Conservation (phyloP, 1,140 invertebrate species). For the Brachionus angularis region DNA sequence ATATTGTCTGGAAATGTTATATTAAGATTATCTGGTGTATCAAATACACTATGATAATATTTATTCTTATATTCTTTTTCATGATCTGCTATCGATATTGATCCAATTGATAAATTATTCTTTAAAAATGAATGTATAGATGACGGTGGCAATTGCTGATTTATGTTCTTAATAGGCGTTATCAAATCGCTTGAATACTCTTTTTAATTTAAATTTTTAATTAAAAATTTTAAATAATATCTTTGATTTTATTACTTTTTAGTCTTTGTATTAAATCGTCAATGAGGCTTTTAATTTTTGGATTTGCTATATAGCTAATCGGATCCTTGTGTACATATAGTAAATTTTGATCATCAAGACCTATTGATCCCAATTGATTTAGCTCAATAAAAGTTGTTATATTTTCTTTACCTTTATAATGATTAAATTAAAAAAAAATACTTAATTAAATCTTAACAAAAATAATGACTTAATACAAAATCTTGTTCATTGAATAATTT, state of each 20-base stretch:
- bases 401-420: slow-evolving; percentile 20
- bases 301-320: neutral
- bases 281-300: neutral
- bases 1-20: slow-evolving; percentile 34
- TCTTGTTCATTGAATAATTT: neutral
- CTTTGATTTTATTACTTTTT: slow-evolving; percentile 2
- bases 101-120: neutral
- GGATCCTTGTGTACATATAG: slow-evolving; percentile 35
- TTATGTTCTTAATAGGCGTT: neutral
- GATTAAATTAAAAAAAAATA: neutral
- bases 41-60: slow-evolving; percentile 36
- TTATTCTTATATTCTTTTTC: neutral
- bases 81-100: slow-evolving; percentile 3
- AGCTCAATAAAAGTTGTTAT: slow-evolving; percentile 30
- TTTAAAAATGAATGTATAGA: slow-evolving; percentile 39
- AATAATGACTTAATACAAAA: slow-evolving; percentile 16
- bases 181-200: slow-evolving; percentile 21
- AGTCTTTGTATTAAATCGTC: slow-evolving; percentile 18
- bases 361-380: slow-evolving; percentile 25
- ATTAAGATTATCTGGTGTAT: slow-evolving; percentile 23
- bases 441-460: neutral
- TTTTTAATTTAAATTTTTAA: neutral
- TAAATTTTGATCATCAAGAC: neutral
- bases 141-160: slow-evolving; percentile 22
- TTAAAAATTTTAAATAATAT: neutral